Percentiles rank a stretch among this genome's conserved stretches.
phyloP scores from a whole-genome alignment of 2,113 vertebrate genomes.

The Scopus umbretta region DNA sequence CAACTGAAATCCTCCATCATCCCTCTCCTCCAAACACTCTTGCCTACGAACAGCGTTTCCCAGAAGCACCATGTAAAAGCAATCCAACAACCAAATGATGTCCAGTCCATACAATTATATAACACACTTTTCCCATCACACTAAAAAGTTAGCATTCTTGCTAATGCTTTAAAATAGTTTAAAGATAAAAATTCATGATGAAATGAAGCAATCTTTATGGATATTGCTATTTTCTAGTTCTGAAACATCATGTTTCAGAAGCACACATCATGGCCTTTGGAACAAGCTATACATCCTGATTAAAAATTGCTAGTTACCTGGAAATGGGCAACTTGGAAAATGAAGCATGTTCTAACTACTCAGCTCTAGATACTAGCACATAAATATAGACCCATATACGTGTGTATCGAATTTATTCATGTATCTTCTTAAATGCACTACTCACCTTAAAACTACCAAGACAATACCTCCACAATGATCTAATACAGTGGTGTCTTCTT shows the following conservation, averaged over 20 bases:
- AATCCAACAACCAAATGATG: not conserved
- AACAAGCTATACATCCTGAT: not conserved
- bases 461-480: not conserved
- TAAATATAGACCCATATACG: rapidly evolving
- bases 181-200: not conserved
- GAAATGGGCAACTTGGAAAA: not conserved
- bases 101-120: not conserved
- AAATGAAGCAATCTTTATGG: not conserved
- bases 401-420: not conserved
- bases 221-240: not conserved
- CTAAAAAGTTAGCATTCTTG: not conserved
- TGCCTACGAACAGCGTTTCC: not conserved
- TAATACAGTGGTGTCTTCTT: not conserved
- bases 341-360: not conserved
- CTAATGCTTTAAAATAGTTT: not conserved
- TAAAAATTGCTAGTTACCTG: not conserved
- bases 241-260: not conserved
- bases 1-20: not conserved
- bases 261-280: not conserved
- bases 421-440: not conserved
- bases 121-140: not conserved
- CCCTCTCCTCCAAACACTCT: not conserved
- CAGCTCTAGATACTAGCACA: not conserved
- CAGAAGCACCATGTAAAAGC: not conserved
- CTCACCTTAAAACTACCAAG: not conserved